phyloP scores from a whole-genome alignment of 53 echinoderm and acorn worm genomes.

The Astropecten irregularis region DNA sequence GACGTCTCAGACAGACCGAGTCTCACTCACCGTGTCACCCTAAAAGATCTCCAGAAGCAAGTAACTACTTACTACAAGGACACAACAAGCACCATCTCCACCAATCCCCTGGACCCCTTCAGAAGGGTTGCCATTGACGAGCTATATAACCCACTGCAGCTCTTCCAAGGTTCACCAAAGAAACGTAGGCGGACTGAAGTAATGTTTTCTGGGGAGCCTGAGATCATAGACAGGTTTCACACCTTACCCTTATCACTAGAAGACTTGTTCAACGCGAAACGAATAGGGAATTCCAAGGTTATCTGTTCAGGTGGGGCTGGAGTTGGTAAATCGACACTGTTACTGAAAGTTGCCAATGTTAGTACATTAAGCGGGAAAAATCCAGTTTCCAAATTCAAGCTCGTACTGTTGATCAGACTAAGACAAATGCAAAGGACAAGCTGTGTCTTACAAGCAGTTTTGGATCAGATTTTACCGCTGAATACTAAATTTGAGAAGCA shows the following conservation, averaged over 20 bases:
- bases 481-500: background rate
- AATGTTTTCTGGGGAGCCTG: background rate
- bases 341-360: background rate
- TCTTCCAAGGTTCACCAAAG: too few relatives aligned
- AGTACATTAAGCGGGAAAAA: background rate
- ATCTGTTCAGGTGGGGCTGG: conserved; percentile 9
- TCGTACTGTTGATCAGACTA: background rate
- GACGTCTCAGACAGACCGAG: too few relatives aligned
- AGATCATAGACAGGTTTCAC: background rate
- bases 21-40: too few relatives aligned
- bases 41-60: background rate
- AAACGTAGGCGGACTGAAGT: too few relatives aligned
- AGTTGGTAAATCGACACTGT: background rate
- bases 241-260: background rate
- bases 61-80: background rate
- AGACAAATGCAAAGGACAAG: background rate
- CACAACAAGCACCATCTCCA: background rate
- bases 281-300: background rate
- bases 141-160: background rate
- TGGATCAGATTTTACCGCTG: background rate
- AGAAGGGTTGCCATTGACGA: background rate
- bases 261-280: background rate
- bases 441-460: conserved; percentile 8
- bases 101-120: background rate
- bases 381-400: background rate